phyloP scores from a whole-genome alignment of 2,113 vertebrate species.

The Seriola dumerili region DNA sequence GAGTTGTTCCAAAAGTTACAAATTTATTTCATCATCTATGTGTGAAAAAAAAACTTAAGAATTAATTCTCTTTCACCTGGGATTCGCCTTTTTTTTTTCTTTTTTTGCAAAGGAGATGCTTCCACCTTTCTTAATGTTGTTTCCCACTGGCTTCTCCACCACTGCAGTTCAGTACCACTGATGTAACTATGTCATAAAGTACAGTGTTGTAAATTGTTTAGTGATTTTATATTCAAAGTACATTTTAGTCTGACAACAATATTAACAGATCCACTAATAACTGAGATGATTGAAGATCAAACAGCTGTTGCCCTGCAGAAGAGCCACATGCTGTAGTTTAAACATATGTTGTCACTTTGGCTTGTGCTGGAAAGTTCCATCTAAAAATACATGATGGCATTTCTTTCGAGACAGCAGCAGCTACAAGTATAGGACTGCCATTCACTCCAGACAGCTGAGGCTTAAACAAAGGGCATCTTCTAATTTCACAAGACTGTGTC shows the following conservation, averaged over 20 bases:
- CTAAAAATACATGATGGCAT: constrained; percentile 57
- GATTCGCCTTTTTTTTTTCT: too few species aligned
- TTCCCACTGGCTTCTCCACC: background rate
- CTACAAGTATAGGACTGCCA: background rate
- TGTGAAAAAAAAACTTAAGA: too few species aligned
- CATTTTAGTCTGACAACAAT: background rate
- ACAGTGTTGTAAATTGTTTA: background rate
- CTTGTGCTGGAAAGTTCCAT: constrained; percentile 1
- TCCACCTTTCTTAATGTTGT: background rate
- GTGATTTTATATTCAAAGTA: background rate
- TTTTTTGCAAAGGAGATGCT: background rate
- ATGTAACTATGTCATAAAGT: background rate
- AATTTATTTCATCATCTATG: too few species aligned
- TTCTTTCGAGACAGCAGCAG: constrained; percentile 22
- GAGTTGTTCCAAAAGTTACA: too few species aligned
- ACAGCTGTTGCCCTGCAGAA: background rate
- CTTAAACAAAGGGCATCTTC: constrained; percentile 29
- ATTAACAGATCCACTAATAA: background rate
- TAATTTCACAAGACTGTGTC: constrained; percentile 2
- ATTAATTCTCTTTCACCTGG: too few species aligned
- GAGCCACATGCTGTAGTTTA: background rate
- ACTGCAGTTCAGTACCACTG: background rate
- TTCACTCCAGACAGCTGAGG: constrained; percentile 6
- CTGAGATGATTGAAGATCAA: background rate
- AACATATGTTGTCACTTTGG: background rate